Conservation (phyloP, 2,888 invertebrate species). For the Parnassius glacialis region DNA sequence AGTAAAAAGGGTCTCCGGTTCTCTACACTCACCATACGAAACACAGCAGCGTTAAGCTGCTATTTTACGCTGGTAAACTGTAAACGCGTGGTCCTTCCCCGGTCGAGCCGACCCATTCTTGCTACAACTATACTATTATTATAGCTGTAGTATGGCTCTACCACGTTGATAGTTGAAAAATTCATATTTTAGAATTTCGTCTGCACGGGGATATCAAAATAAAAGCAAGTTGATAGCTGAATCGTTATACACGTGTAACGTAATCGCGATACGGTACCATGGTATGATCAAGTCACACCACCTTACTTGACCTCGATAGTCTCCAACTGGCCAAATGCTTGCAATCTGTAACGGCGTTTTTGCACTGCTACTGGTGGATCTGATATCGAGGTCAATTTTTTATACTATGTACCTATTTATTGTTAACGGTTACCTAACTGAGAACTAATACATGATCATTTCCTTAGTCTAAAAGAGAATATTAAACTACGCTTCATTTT, state of each 20-base stretch:
- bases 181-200: too few relatives aligned
- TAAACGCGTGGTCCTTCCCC: too few relatives aligned
- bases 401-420: conserved; percentile 9
- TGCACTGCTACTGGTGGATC: conserved; percentile 30
- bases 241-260: background rate
- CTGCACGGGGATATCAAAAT: background rate
- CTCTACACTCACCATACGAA: too few relatives aligned
- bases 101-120: too few relatives aligned
- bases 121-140: too few relatives aligned
- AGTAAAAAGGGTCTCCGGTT: too few relatives aligned
- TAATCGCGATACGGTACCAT: conserved; percentile 3
- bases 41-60: too few relatives aligned
- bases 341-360: conserved; percentile 39
- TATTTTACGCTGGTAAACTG: too few relatives aligned
- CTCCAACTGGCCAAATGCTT: conserved; percentile 34
- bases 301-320: conserved; percentile 38
- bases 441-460: conserved; percentile 6
- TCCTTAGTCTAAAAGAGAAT: too few relatives aligned
- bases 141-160: too few relatives aligned
- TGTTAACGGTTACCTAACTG: conserved; percentile 23
- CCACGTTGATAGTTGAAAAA: too few relatives aligned
- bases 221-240: background rate
- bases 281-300: conserved; percentile 30
- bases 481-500: too few relatives aligned
- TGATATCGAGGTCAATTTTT: conserved; percentile 18